Percentiles rank a stretch among this genome's conserved stretches.
phyloP scores from a whole-genome alignment of 2,888 invertebrate species.

The Chirona hameri region DNA sequence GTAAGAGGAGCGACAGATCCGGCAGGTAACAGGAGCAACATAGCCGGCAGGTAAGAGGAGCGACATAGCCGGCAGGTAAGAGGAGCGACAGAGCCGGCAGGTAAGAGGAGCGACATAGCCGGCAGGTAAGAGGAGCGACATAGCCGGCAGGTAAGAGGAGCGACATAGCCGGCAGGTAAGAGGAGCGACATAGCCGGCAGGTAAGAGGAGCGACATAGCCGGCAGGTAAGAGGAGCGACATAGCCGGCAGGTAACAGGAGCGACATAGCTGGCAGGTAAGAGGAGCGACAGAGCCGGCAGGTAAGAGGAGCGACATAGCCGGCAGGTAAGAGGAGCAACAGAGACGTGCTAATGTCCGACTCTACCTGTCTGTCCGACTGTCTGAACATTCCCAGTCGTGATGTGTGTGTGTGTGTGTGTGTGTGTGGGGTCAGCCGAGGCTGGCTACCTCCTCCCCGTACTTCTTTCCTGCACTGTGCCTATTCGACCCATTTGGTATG shows the following conservation, averaged over 20 bases:
- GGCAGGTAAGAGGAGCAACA: no score
- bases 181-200: constrained; percentile 51
- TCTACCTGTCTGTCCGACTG: no score
- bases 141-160: constrained; percentile 51
- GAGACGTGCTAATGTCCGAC: no score
- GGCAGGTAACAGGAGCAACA: no score
- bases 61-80: constrained; percentile 51
- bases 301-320: neutral
- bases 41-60: constrained; percentile 51
- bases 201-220: constrained; percentile 47
- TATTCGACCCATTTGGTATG: no score
- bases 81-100: constrained; percentile 51
- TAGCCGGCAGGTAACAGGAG: constrained; percentile 51
- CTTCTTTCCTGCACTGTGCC: no score
- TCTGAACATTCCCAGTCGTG: no score
- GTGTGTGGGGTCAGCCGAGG: no score
- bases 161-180: constrained; percentile 51
- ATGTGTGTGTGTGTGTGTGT: no score
- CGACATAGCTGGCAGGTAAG: constrained; percentile 46
- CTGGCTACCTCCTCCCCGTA: no score
- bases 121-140: constrained; percentile 44
- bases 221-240: constrained; percentile 44
- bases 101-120: constrained; percentile 47
- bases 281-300: constrained; percentile 51
- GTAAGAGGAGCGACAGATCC: neutral